Conservation (phyloP, 1,140 invertebrate species). For the Calycopis cecrops region DNA sequence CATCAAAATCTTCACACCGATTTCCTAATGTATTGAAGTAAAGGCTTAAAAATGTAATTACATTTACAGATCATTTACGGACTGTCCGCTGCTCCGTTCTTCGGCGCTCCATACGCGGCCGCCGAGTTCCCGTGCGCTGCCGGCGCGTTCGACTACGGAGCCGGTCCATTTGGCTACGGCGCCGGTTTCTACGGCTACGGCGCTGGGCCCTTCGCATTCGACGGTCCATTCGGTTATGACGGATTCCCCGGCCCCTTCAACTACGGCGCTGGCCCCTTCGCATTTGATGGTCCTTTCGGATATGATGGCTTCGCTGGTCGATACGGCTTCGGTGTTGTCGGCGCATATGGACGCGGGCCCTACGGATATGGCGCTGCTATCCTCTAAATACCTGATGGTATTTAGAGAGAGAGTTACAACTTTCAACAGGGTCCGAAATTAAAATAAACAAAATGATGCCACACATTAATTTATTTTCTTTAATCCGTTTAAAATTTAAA, state of each 20-base stretch:
- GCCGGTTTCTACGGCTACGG: neutral
- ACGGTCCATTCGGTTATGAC: neutral
- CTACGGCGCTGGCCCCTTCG: too few species aligned
- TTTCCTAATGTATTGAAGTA: too few species aligned
- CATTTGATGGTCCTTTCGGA: neutral
- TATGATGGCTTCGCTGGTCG: constrained; percentile 4
- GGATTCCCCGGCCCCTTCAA: neutral
- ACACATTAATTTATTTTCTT: too few species aligned
- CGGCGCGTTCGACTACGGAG: neutral
- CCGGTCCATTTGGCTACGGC: neutral
- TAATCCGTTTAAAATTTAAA: too few species aligned
- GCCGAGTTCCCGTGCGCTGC: neutral
- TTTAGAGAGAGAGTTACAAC: too few species aligned
- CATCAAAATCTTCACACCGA: too few species aligned
- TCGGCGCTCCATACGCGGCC: constrained; percentile 1
- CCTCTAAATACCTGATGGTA: neutral
- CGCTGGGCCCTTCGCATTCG: neutral
- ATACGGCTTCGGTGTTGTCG: neutral
- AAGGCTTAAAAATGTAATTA: too few species aligned
- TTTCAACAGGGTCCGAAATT: too few species aligned
- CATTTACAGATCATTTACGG: neutral
- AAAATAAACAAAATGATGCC: too few species aligned
- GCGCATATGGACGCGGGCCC: neutral
- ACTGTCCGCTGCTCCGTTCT: constrained; percentile 5
- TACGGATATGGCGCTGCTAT: constrained; percentile 3